Conservation (phyloP, 2,888 invertebrate genomes). For the Nephrotoma guestfalica region DNA sequence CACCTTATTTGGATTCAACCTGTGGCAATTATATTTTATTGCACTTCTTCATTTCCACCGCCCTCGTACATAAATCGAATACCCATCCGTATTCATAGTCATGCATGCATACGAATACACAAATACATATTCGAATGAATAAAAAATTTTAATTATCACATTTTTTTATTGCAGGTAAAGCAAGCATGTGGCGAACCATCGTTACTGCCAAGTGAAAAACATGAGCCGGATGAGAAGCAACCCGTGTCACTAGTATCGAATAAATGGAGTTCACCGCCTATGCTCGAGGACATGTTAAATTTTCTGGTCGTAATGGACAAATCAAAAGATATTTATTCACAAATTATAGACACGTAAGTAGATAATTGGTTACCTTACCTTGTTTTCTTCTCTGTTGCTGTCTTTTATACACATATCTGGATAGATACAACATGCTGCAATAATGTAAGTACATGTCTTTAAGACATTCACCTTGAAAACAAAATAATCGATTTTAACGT, state of each 20-base stretch:
- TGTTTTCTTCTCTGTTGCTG: not conserved
- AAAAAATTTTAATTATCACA: not conserved
- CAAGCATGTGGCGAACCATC: conserved; percentile 36
- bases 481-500: not conserved
- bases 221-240: conserved; percentile 22
- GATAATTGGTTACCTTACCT: not conserved
- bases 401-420: not conserved
- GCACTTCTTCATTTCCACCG: not conserved
- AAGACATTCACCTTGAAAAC: not conserved
- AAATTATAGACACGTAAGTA: conserved; percentile 54
- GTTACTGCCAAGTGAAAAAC: conserved; percentile 23
- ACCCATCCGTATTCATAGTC: too few species aligned
- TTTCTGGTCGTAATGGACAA: conserved; percentile 49
- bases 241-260: conserved; percentile 38
- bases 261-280: conserved; percentile 45
- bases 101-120: too few species aligned
- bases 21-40: not conserved
- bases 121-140: too few species aligned
- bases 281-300: conserved; percentile 41
- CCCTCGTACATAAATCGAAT: not conserved
- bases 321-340: conserved; percentile 71
- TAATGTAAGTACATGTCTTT: not conserved
- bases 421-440: not conserved
- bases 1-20: not conserved
- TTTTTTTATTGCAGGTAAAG: conserved; percentile 33